Conservation (phyloP, 2,888 invertebrate genomes). For the Campoplex nolae region DNA sequence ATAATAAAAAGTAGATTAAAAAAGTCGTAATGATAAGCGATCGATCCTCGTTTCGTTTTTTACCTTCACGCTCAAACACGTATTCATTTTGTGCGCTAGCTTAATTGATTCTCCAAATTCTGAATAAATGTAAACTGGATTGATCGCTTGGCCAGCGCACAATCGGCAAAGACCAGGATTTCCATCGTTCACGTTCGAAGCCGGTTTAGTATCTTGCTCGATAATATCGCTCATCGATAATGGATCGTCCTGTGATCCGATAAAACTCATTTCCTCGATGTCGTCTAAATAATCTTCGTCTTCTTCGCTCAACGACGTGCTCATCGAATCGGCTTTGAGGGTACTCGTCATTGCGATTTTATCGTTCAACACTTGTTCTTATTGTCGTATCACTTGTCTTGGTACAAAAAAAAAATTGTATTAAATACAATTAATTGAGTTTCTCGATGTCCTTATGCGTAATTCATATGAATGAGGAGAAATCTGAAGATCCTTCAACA, state of each 20-base stretch:
- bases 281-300: slow-evolving; percentile 76
- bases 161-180: slow-evolving; percentile 73
- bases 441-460: neutral
- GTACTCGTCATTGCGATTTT: slow-evolving; percentile 37
- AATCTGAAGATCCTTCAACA: neutral
- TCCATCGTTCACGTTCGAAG: slow-evolving; percentile 53
- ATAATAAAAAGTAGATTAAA: too few relatives aligned
- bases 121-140: slow-evolving; percentile 78
- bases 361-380: slow-evolving; percentile 46
- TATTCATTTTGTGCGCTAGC: slow-evolving; percentile 77
- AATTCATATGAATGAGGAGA: neutral
- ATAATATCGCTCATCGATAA: slow-evolving; percentile 73
- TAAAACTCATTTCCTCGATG: slow-evolving; percentile 72
- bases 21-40: too few relatives aligned
- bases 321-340: slow-evolving; percentile 51
- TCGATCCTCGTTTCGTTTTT: neutral
- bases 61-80: slow-evolving; percentile 77
- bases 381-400: slow-evolving; percentile 34
- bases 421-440: neutral
- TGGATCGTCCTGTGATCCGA: slow-evolving; percentile 78
- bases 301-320: slow-evolving; percentile 71
- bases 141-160: slow-evolving; percentile 75
- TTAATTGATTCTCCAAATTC: slow-evolving; percentile 77
- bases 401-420: neutral
- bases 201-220: slow-evolving; percentile 61